Evolutionary conservation across 1,140 invertebrate genomes (phyloP), one percentile per base, ranked within the genome.

Genomic region (Philaenus spumarius): DNA sequence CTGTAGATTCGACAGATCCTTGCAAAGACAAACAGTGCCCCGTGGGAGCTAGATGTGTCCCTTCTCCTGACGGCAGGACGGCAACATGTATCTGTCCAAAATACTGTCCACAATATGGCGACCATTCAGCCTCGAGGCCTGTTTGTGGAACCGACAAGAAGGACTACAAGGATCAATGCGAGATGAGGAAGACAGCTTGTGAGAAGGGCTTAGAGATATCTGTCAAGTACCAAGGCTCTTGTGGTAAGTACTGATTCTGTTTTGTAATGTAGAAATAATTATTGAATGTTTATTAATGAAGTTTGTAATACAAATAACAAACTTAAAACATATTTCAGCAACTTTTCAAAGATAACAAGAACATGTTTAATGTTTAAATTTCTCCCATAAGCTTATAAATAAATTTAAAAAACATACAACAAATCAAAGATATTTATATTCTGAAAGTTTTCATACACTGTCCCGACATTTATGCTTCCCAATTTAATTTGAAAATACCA

Each of bases 191-290:
- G 61, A 79, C 81, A n/a, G 84, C 90, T 1, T 95, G 92, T 73
- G 75, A 78, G 19, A 73, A 79, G 14, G 81, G 83, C 60, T 78
- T 77, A 50, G 89, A 90, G 70, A 87, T 95, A 66, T 84, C 82
- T n/a, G 81, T 93, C 66, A 90, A 89, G 69, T 94, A 89, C 73
- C 80, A 80, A 56, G 93, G 93, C 42, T 90, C 89, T 78, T 95
- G 93, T 74, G 91, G 92, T 95, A 73, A 84, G 87, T 82, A 30
- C 26, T n/a, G n/a, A n/a, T n/a, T n/a, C n/a, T n/a, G n/a, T n/a
- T n/a, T n/a, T n/a, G n/a, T n/a, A n/a, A n/a, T n/a, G n/a, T n/a
- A n/a, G n/a, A n/a, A n/a, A n/a, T n/a, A n/a, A n/a, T n/a, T n/a
- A n/a, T n/a, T n/a, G n/a, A n/a, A n/a, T n/a, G n/a, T n/a, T n/a